Base-by-base conservation (phyloP, 2,113 vertebrate species). In the Aphyosemion australe region DNA sequence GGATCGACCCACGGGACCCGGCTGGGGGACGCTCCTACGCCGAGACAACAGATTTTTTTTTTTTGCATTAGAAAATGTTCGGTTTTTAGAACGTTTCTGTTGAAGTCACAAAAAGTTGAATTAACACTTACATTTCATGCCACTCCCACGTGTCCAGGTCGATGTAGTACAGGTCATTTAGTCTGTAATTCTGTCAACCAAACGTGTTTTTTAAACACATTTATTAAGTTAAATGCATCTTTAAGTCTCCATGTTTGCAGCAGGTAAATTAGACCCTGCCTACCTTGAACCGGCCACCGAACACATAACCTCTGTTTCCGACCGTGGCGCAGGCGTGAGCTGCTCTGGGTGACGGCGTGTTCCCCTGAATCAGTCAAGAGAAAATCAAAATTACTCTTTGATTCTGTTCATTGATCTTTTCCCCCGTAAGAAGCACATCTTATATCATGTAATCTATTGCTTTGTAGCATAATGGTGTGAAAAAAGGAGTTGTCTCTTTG, bases 61-160 rank as follows among this genome's bases (percentile, higher is more conserved):
- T 26, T 26, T 26, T 26, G 26, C 5, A 26, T 26, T 26, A 26
- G 26, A 26, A 26, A 26, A 4, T 26, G 26, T 26, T 4, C 5
- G 26, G 26, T 26, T 26, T 26, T 37, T 37, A 37, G 7, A 37
- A 37, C 6, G 45, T n/a, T 46, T n/a, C 8, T 46, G 16, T 42
- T 12, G 15, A n/a, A 46, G 7, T 15, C 49, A 31, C 13, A 54
- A 10, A 52, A 55, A 34, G 37, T 7, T 19, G 16, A 26, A 26
- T 48, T 8, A 45, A 37, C 14, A 92, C 96, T 65, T 92, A 98
- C 97, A 97, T 91, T 91, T 98, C 96, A 55, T 89, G 95, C 97
- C 97, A 99, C 62, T 95, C 94, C 97, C 97, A 99, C 0, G 93
- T 95, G 71, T 98, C 96, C 92, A 99, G 75, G 79, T 97, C 92